Conservation (phyloP, 2,113 vertebrate genomes). For the Nettapus auritus region DNA sequence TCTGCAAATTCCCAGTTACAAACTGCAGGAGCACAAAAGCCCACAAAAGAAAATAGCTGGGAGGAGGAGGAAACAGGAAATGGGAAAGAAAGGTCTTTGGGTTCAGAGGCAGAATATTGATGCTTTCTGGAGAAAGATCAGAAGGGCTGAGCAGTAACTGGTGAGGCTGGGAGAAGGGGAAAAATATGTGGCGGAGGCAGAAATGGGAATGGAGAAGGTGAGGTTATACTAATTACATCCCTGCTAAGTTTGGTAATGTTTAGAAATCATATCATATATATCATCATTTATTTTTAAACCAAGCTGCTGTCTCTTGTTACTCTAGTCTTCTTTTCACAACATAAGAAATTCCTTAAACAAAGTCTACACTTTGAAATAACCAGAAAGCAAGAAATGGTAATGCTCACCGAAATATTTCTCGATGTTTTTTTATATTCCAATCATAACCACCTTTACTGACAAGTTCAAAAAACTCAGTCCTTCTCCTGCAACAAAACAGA, state of each 20-base stretch:
- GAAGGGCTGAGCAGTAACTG: not conserved
- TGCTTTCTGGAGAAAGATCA: not conserved
- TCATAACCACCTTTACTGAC: conserved; percentile 94
- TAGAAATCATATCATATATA: not conserved
- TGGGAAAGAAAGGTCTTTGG: not conserved
- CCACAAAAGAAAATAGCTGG: not conserved
- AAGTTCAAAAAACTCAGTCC: conserved; percentile 95
- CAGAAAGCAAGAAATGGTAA: conserved; percentile 18
- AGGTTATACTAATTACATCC: not conserved
- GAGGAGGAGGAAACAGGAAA: not conserved
- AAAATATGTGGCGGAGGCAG: not conserved
- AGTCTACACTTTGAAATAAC: not conserved
- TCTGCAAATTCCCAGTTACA: not conserved
- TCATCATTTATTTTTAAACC: not conserved
- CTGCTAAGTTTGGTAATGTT: not conserved
- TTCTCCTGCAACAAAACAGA: conserved; percentile 84
- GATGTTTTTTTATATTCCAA: conserved; percentile 92
- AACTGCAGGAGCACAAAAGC: not conserved
- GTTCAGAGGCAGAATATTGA: not conserved
- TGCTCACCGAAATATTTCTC: conserved; percentile 92
- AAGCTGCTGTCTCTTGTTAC: not conserved
- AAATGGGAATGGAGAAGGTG: not conserved
- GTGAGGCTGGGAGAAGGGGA: not conserved
- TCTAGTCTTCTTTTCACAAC: not conserved
- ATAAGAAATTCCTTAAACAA: not conserved